Evolutionary conservation across 2,888 invertebrate species (phyloP).

Genomic region (Drosophila pullipes): DNA sequence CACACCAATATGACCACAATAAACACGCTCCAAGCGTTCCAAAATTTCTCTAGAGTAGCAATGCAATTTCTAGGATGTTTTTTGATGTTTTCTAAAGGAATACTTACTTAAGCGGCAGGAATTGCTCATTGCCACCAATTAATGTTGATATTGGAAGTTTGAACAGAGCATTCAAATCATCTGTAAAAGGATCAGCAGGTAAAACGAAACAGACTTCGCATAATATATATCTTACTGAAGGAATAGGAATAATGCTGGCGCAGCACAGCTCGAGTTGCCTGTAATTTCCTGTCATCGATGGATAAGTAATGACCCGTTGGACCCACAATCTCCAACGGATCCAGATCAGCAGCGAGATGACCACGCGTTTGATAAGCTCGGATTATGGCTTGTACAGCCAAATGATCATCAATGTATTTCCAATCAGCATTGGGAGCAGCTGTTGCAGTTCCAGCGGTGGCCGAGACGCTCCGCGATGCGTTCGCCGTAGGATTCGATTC

Average conservation of each 20-base stretch:
- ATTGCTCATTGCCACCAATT: constrained; percentile 95
- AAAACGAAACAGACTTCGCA: neutral
- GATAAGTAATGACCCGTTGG: constrained; percentile 39
- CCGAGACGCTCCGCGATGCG: neutral
- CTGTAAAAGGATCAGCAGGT: constrained; percentile 67
- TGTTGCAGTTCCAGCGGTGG: neutral
- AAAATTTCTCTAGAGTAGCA: constrained; percentile 91
- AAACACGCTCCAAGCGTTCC: constrained; percentile 94
- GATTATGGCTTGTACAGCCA: constrained; percentile 98
- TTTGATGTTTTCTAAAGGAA: neutral
- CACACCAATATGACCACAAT: constrained; percentile 98
- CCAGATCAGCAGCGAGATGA: constrained; percentile 91
- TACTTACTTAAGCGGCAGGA: constrained; percentile 89
- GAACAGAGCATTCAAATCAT: constrained; percentile 97
- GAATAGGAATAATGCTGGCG: constrained; percentile 65
- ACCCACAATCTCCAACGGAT: constrained; percentile 89
- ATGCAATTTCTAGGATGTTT: neutral
- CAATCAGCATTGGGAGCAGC: constrained; percentile 87
- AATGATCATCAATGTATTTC: constrained; percentile 97
- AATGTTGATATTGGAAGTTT: constrained; percentile 98
- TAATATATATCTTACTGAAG: constrained; percentile 51
- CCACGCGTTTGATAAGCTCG: constrained; percentile 95
- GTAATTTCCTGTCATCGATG: constrained; percentile 45
- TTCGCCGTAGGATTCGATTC: neutral
- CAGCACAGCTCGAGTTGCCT: constrained; percentile 65